These are phyloP conservation scores for Disparrhopalites patrizii DNA, from an alignment of 2,888 invertebrate species.

Conservation along the genomic window DNA sequence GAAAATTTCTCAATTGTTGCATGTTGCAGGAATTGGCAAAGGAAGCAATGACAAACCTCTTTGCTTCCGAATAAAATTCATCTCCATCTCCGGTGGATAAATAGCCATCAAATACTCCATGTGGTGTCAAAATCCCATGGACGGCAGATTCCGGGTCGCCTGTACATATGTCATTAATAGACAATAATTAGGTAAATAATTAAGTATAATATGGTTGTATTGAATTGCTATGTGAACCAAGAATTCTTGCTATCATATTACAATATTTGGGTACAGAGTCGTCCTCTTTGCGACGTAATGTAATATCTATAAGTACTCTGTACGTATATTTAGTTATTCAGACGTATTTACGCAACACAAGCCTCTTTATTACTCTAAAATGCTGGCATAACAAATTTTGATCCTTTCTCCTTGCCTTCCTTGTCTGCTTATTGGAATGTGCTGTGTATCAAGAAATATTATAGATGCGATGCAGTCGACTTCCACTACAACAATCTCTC, in stretches of 20 bases:
- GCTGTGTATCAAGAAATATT: too few relatives aligned
- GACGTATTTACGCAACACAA: too few relatives aligned
- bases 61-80: slow-evolving; percentile 75
- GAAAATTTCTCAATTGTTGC: background rate
- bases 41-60: slow-evolving; percentile 55
- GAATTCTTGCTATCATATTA: too few relatives aligned
- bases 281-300: background rate
- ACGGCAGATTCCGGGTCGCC: slow-evolving; percentile 77
- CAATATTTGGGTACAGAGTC: too few relatives aligned
- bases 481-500: too few relatives aligned
- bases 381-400: too few relatives aligned
- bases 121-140: slow-evolving; percentile 77
- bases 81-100: slow-evolving; percentile 73
- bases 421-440: too few relatives aligned
- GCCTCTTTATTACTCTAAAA: too few relatives aligned
- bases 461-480: too few relatives aligned
- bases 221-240: too few relatives aligned
- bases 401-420: too few relatives aligned
- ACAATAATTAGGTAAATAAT: background rate
- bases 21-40: background rate
- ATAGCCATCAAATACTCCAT: slow-evolving; percentile 85
- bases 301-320: background rate
- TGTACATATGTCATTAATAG: slow-evolving; percentile 51
- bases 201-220: background rate
- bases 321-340: too few relatives aligned